Evolutionary conservation across 2,797 vertebrate species (phyloP).

Genomic region (Saxicola maurus): DNA sequence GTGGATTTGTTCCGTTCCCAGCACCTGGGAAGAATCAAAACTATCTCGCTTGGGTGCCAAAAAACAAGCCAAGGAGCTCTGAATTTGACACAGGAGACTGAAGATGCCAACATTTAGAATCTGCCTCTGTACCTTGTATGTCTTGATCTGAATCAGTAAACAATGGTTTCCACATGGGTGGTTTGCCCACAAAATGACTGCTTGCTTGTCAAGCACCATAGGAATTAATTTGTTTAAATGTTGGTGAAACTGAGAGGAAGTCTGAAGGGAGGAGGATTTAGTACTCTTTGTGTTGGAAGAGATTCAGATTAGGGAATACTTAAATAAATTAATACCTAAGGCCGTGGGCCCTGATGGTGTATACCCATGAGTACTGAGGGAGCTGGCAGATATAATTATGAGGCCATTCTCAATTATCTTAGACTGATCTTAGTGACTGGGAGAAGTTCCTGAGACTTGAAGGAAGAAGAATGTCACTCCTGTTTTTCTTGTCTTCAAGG

Average conservation of each 20-base stretch:
- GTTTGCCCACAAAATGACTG: background rate
- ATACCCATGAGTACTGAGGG: background rate
- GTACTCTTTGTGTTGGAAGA: background rate
- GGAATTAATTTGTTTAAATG: background rate
- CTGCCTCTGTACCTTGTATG: background rate
- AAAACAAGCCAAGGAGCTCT: background rate
- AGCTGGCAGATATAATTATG: background rate
- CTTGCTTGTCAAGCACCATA: background rate
- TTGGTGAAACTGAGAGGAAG: accelerated
- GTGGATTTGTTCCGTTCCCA: background rate
- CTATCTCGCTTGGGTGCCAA: background rate
- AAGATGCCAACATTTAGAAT: background rate
- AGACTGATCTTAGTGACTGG: background rate
- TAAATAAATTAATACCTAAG: background rate
- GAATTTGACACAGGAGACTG: background rate
- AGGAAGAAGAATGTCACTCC: background rate
- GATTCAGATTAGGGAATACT: background rate
- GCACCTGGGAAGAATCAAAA: background rate
- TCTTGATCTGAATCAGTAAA: background rate
- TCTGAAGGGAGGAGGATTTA: background rate
- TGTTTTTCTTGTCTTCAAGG: background rate
- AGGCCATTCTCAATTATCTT: background rate
- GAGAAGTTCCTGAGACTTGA: background rate
- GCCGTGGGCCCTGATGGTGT: background rate
- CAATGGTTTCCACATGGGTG: background rate